Percentiles rank a stretch among this genome's conserved stretches.
Evolutionary conservation across 2,888 invertebrate species (phyloP).

Genomic region (Congeria kusceri): DNA sequence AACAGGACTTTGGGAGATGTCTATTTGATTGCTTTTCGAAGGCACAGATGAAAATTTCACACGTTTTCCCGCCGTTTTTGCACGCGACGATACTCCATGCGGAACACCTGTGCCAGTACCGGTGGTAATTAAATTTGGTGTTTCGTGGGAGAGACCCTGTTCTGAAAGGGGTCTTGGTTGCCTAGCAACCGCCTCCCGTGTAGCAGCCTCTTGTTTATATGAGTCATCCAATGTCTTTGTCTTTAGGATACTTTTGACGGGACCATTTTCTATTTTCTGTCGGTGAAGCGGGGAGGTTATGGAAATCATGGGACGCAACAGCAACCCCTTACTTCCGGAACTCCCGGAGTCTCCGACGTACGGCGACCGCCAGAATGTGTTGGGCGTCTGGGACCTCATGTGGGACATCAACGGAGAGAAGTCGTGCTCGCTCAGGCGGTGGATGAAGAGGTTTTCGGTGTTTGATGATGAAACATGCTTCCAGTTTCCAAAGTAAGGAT

Average conservation of each 20-base stretch:
- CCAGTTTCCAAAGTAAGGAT: background rate
- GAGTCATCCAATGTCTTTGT: slow-evolving; percentile 1
- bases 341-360: slow-evolving; percentile 27
- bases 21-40: background rate
- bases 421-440: background rate
- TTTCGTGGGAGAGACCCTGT: background rate
- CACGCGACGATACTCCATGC: slow-evolving; percentile 23
- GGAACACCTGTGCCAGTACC: slow-evolving; percentile 46
- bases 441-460: slow-evolving; percentile 10
- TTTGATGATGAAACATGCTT: slow-evolving; percentile 1
- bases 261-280: background rate
- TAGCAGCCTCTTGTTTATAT: background rate
- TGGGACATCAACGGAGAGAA: background rate
- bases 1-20: background rate
- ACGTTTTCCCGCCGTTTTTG: slow-evolving; percentile 39
- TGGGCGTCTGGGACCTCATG: slow-evolving; percentile 11
- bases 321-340: background rate
- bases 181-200: background rate
- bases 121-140: slow-evolving; percentile 45
- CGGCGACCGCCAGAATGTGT: slow-evolving; percentile 43
- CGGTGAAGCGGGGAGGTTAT: background rate
- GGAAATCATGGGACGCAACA: slow-evolving; percentile 10
- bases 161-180: background rate
- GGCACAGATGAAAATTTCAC: slow-evolving; percentile 44
- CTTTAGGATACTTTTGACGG: slow-evolving; percentile 43